A percentile compares a stretch with the other conserved stretches of the same genome.
Conservation (phyloP, 2,888 invertebrate species). For the Nephrotoma flavescens region DNA sequence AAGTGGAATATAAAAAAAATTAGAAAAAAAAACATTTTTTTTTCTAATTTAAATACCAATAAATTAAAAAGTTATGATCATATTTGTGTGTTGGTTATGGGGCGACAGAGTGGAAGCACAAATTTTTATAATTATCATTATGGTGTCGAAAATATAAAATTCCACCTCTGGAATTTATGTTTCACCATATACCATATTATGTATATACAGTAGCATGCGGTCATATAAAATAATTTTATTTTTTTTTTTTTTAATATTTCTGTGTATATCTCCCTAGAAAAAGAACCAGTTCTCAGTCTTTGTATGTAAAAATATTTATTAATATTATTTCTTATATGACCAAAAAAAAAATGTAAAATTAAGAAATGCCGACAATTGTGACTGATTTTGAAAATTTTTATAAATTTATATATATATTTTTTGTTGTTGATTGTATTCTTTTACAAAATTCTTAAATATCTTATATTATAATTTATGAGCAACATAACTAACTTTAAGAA, state of each 20-base stretch:
- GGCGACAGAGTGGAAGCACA: neutral
- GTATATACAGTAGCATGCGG: conserved; percentile 1
- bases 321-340: neutral
- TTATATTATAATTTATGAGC: neutral
- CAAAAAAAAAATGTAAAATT: neutral
- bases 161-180: neutral
- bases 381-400: neutral
- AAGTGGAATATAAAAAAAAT: neutral
- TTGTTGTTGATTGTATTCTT: neutral
- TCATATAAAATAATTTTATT: neutral
- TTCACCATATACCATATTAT: neutral
- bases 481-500: neutral
- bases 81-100: neutral
- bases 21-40: neutral
- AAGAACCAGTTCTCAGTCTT: neutral
- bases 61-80: neutral
- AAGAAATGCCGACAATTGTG: neutral
- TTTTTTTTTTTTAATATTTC: neutral
- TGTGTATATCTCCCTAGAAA: neutral
- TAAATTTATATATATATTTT: neutral
- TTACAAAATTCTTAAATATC: neutral
- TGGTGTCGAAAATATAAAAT: neutral
- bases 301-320: neutral
- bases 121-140: neutral
- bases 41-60: neutral